Base-by-base conservation (phyloP, 2,888 invertebrate species). In the Mythimna ferrago region DNA sequence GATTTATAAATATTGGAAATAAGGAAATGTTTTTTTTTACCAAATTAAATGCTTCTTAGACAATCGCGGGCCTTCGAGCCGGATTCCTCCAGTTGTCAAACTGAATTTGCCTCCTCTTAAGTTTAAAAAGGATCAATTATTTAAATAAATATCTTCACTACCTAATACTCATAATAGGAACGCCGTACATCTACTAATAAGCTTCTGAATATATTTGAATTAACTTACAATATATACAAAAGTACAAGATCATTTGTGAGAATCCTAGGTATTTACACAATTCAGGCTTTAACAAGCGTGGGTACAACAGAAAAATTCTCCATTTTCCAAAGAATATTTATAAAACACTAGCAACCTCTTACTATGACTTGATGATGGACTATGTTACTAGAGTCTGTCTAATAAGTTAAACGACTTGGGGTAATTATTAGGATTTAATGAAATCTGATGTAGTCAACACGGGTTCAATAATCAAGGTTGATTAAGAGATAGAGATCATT, bases 101-200 rank as follows among this genome's bases (percentile, higher is more conserved):
- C 26, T 35, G 16, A 16, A 32, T 73, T 35, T 51, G 32, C 21
- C 32, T 60, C 51, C 73, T 61, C 53, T 10, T 35, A 60, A 48
- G 48, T 60, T 38, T 19, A 51, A 54, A 14, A 38, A 35, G 66
- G 48, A 44, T 53, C 2, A 32, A 66, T 41, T 54, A 66, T 41
- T 54, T 54, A 60, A 68, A 64, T 65, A 68, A 78, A 75, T 74
- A 66, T 66, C 6, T 51, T 11, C 5, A 63, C 56, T 65, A 73
- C 44, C 19, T 44, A 54, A 35, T 78, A 66, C 61, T 80, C 11
- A 38, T 38, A 66, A 64, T 75, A 78, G 81, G 78, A 80, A 78
- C 81, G 63, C 66, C 21, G 32, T 56, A 19, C 26, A 48, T 32
- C 0, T 58, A 53, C 6, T 21, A 3, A 3, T 48, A 60, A 32